A percentile compares a stretch with the other conserved stretches of the same genome.
Conservation (phyloP, 2,888 invertebrate species). For the Coleophora deauratella region DNA sequence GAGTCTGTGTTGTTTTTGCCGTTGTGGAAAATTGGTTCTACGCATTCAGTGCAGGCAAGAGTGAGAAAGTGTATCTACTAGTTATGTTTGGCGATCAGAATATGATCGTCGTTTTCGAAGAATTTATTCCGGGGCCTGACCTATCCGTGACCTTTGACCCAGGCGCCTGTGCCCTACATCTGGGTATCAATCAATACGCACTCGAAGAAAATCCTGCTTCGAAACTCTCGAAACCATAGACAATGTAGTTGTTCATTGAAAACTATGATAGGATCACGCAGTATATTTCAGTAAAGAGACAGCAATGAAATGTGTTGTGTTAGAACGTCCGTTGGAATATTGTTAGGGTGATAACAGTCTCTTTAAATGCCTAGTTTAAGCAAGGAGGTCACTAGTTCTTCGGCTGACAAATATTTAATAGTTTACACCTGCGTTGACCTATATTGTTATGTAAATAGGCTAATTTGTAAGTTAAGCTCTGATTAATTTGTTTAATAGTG, state of each 20-base stretch:
- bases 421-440: too few species aligned
- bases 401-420: too few species aligned
- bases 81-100: conserved; percentile 32
- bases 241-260: conserved; percentile 31
- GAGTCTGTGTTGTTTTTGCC: conserved; percentile 66
- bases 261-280: conserved; percentile 32
- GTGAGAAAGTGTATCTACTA: conserved; percentile 58
- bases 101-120: conserved; percentile 37
- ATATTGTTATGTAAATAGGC: too few species aligned
- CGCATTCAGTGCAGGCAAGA: conserved; percentile 45
- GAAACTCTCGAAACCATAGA: conserved; percentile 24
- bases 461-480: too few species aligned
- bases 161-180: conserved; percentile 72
- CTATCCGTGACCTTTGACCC: conserved; percentile 75
- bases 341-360: too few species aligned
- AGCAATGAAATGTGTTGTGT: conserved; percentile 18
- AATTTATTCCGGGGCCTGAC: conserved; percentile 53
- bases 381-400: too few species aligned
- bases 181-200: conserved; percentile 51
- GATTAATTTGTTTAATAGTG: too few species aligned
- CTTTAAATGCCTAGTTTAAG: too few species aligned
- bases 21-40: conserved; percentile 62
- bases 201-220: conserved; percentile 2
- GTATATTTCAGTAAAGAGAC: conserved; percentile 21
- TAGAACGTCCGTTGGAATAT: too few species aligned